These are phyloP conservation scores for Lampris incognitus DNA, from an alignment of 2,113 vertebrate genomes.

Conservation along the genomic window DNA sequence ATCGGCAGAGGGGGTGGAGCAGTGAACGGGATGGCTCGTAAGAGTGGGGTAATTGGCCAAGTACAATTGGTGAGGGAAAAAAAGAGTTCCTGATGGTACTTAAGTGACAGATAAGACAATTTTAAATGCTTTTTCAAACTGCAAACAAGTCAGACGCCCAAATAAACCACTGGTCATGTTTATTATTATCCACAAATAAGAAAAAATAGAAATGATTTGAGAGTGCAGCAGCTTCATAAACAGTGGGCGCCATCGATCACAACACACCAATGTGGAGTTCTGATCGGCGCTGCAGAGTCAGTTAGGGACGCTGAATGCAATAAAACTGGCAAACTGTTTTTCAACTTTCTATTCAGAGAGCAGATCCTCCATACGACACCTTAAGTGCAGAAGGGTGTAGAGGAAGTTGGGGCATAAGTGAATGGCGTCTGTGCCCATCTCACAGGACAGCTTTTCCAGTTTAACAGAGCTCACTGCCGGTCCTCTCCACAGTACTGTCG, in stretches of 20 bases:
- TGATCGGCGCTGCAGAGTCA: conserved; percentile 8
- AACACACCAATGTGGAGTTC: conserved; percentile 14
- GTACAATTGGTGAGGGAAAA: too few relatives aligned
- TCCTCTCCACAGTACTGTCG: conserved; percentile 54
- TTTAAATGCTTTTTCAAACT: background rate
- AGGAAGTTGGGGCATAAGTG: background rate
- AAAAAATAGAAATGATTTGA: background rate
- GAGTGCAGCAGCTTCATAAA: conserved; percentile 11
- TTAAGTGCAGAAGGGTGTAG: conserved; percentile 38
- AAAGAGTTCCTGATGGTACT: background rate
- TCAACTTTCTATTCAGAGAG: conserved; percentile 7
- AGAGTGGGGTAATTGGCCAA: too few relatives aligned
- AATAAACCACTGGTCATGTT: too few relatives aligned
- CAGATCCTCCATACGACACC: conserved; percentile 24
- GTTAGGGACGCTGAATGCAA: background rate
- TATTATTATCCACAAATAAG: too few relatives aligned
- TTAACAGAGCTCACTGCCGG: conserved; percentile 45
- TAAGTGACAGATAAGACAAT: background rate
- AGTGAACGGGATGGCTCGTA: too few relatives aligned
- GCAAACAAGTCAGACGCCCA: background rate
- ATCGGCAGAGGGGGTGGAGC: too few relatives aligned
- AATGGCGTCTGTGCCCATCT: background rate
- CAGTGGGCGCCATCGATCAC: background rate
- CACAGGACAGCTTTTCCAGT: background rate
- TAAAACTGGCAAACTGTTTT: conserved; percentile 29